Percentiles rank a stretch among this genome's conserved stretches.
These are phyloP conservation scores for Drosophila teissieri DNA, from an alignment of 1,140 invertebrate genomes.

Conservation along the genomic window DNA sequence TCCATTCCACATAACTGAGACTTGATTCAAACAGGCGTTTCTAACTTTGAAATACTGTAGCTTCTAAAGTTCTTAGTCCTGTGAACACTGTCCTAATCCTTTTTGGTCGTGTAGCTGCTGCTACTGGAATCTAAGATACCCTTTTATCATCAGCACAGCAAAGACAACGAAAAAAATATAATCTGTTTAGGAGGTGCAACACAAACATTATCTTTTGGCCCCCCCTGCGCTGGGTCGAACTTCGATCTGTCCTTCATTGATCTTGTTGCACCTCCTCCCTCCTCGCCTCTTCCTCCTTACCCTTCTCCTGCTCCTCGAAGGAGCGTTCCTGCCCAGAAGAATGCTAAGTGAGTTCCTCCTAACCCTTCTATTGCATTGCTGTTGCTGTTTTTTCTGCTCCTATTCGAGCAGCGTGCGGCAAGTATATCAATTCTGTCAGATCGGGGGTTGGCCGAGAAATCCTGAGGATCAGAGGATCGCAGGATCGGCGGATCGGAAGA, in stretches of 20 bases:
- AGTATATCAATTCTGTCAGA: conserved; percentile 60
- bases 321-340: background rate
- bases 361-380: background rate
- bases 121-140: background rate
- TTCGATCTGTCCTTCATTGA: conserved; percentile 43
- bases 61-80: too few species aligned
- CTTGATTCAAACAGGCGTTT: too few species aligned
- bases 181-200: conserved; percentile 42
- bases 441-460: conserved; percentile 28
- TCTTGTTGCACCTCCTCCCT: conserved; percentile 10
- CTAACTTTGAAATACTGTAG: too few species aligned
- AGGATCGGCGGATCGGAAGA: background rate
- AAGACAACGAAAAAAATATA: conserved; percentile 2
- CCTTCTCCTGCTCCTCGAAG: background rate
- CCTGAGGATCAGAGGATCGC: conserved; percentile 13
- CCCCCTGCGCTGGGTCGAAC: conserved; percentile 14
- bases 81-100: background rate
- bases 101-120: background rate
- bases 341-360: conserved; percentile 26
- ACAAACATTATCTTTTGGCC: conserved; percentile 36
- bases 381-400: background rate
- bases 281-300: background rate
- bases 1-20: too few species aligned
- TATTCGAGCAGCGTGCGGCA: conserved; percentile 49
- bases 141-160: background rate